Evolutionary conservation across 2,888 invertebrate genomes (phyloP), one percentile per base, ranked within the genome.

Genomic region (Bibio marci): DNA sequence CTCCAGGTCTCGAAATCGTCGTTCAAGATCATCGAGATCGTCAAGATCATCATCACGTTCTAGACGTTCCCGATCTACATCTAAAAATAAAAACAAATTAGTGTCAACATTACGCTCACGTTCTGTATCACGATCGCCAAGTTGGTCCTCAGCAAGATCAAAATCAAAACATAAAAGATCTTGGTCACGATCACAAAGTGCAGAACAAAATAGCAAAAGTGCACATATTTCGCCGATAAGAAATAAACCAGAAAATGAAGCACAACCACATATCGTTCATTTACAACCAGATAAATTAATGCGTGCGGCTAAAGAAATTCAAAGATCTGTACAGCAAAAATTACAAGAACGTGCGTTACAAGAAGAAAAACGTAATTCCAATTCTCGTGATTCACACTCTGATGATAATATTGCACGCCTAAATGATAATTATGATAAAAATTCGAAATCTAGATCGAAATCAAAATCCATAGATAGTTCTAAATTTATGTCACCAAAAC

Each of bases 211-310:
- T 30, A 39, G 37, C 27, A 42, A 37, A 32, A 47, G 47, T 32
- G 52, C 45, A 38, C 52, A 48, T 43, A 53, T 51, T 4, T 50
- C 41, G 39, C 53, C 53, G 18, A 46, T 48, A 14, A 32, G 40
- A 34, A 40, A 45, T 45, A 30, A 43, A 45, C 33, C 51, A 46
- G 49, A 53, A 48, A 33, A 54, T 51, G 39, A 41, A 50, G 41
- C 18, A n/a, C 25, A 26, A 17, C 32, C 38, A 54, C 32, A 25
- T 33, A 25, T 43, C 43, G 12, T 44, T 2, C 44, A 51, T 0
- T 43, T 59, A 3, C 53, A 57, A 41, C 47, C 59, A 3, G 56
- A 57, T 19, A 54, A 58, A 36, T 37, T 59, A 18, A 54, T 58
- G 2, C 52, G 51, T 5, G 54, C 55, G 0, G 59, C 59, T 0